phyloP scores from a whole-genome alignment of 1,140 invertebrate genomes.

The Drosophila arawakana region DNA sequence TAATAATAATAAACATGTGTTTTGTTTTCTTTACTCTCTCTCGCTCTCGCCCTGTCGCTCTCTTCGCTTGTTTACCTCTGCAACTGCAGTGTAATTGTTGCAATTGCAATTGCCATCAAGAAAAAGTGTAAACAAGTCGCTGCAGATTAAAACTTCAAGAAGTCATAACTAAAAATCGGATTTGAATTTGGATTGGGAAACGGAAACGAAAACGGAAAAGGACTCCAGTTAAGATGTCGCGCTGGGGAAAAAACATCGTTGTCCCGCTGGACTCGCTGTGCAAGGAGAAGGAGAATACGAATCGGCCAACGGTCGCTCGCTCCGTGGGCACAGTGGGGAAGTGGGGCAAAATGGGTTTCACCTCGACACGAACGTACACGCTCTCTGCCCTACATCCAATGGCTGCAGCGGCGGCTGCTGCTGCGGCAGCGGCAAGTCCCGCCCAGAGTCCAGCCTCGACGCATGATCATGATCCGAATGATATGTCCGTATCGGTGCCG shows the following conservation, averaged over 20 bases:
- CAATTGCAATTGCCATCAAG: conserved; percentile 37
- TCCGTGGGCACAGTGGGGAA: conserved; percentile 95
- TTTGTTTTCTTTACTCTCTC: not conserved
- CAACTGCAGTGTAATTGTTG: conserved; percentile 43
- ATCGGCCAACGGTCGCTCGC: conserved; percentile 93
- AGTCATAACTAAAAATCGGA: not conserved
- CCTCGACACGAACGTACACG: conserved; percentile 90
- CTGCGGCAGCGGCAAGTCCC: conserved; percentile 84
- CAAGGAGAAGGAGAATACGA: conserved; percentile 93
- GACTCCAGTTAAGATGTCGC: conserved; percentile 85
- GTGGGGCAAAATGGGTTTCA: conserved; percentile 97
- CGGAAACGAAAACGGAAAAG: not conserved
- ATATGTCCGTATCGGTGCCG: conserved; percentile 84
- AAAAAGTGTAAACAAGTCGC: conserved; percentile 39
- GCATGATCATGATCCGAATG: conserved; percentile 84
- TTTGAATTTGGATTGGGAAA: too few relatives aligned
- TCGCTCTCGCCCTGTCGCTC: not conserved
- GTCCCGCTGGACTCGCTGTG: conserved; percentile 86
- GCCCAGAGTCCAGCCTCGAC: conserved; percentile 87
- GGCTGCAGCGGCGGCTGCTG: conserved; percentile 84
- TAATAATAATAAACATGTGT: conserved; percentile 22
- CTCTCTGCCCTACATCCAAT: conserved; percentile 72
- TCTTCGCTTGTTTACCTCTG: not conserved
- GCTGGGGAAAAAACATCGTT: conserved; percentile 87
- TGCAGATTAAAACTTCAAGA: conserved; percentile 30